These are phyloP conservation scores for Mixornis gularis DNA, from an alignment of 2,113 vertebrate genomes.

Conservation along the genomic window DNA sequence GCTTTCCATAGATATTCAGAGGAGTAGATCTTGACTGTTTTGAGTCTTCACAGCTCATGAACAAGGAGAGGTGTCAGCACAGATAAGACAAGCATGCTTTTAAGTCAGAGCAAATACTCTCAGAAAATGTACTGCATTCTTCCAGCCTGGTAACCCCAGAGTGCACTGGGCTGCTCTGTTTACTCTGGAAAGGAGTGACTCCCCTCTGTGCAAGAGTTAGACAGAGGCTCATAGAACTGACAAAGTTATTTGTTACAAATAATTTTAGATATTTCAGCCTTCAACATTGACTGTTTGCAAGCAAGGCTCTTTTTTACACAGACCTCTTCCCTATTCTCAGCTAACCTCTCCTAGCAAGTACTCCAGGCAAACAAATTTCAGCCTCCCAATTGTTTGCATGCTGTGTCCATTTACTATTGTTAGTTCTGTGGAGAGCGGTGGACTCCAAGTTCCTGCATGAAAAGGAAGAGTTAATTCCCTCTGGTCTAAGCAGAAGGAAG, in stretches of 20 bases:
- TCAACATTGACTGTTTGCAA: not conserved
- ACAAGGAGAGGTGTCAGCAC: not conserved
- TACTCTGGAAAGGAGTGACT: not conserved
- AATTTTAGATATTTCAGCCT: not conserved
- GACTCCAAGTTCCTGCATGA: not conserved
- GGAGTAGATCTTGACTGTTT: not conserved
- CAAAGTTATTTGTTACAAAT: not conserved
- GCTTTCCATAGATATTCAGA: not conserved
- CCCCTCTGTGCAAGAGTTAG: not conserved
- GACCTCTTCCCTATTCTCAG: not conserved
- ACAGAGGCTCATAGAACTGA: not conserved
- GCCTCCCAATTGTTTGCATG: not conserved
- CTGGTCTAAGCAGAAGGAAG: not conserved
- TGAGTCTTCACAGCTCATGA: not conserved
- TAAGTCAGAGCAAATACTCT: not conserved
- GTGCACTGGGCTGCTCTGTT: not conserved
- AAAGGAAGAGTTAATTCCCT: not conserved
- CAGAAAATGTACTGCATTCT: not conserved
- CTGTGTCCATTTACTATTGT: not conserved
- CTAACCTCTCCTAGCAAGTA: not conserved
- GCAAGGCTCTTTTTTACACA: not conserved
- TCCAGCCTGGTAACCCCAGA: not conserved
- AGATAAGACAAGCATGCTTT: constrained; percentile 10
- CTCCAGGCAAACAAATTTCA: not conserved
- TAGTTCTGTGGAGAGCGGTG: not conserved